Evolutionary conservation across 2,888 invertebrate genomes (phyloP), one percentile per base, ranked within the genome.

Genomic region (Rhynchonema sp.): DNA sequence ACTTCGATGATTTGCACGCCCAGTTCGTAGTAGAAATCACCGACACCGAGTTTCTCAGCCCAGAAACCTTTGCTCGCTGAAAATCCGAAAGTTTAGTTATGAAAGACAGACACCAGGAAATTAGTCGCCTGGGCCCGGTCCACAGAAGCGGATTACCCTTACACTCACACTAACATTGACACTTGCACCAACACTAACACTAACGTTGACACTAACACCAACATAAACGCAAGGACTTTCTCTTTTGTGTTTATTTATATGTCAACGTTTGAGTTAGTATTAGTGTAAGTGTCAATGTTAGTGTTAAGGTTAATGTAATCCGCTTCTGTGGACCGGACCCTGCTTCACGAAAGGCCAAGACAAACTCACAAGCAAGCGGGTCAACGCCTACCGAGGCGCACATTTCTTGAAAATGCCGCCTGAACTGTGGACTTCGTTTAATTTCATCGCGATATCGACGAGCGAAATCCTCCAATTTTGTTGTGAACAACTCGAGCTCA

Each of bases 331-430:
- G n/a, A n/a, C n/a, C n/a, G n/a, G n/a, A n/a, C n/a, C n/a, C n/a
- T n/a, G n/a, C n/a, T n/a, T n/a, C n/a, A n/a, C n/a, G 65, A 52
- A 69, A 65, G 38, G 9, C 38, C 6, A 13, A 38, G 17, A 38
- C 6, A 38, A 13, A 63, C 59, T 85, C 86, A 1, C 91, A 91
- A 0, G 96, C 90, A 58, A 99, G 75, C 0, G 98, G 98, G 75
- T 99, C 98, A 0, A 99, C 98, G 0, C 92, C 98, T 63, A 98
- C 94, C 1, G 90, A 86, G 0, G 96, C 88, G 76, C 98, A 99
- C 98, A 99, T 99, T 75, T 92, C 89, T 64, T 79, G 79, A 73
- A 98, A 98, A 75, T 96, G 92, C 59, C 85, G 80, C 46, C 98
- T 82, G 72, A 99, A 99, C 68, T 87, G 85, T 0, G 92, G 82